These are phyloP conservation scores for Limnodromus scolopaceus DNA, from an alignment of 2,797 vertebrate genomes.

Conservation along the genomic window DNA sequence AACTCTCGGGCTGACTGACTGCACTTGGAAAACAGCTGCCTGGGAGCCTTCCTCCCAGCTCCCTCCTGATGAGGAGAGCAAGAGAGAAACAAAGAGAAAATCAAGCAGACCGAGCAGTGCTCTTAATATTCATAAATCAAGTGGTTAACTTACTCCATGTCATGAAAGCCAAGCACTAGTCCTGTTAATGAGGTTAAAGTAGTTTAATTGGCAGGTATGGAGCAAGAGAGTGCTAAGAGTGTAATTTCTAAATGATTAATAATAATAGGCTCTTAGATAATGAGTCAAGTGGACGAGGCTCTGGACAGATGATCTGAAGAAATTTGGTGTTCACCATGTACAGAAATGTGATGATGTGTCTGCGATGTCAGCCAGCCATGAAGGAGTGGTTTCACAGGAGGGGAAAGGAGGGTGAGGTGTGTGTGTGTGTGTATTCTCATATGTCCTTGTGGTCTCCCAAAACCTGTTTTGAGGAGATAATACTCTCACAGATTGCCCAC, in stretches of 20 bases:
- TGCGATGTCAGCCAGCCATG: neutral
- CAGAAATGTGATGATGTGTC: neutral
- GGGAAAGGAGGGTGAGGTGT: neutral
- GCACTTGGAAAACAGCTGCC: neutral
- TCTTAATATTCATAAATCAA: slow-evolving; percentile 48
- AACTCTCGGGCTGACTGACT: slow-evolving; percentile 2
- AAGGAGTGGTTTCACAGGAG: neutral
- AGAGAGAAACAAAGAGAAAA: neutral
- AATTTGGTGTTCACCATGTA: neutral
- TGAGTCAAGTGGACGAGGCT: slow-evolving; percentile 24
- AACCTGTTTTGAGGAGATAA: neutral
- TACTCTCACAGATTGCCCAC: neutral
- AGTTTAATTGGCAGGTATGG: slow-evolving; percentile 51
- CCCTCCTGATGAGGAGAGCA: neutral
- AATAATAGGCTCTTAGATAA: slow-evolving; percentile 60
- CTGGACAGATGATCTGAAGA: slow-evolving; percentile 5
- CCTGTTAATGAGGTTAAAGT: slow-evolving; percentile 57
- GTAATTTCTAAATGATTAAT: slow-evolving; percentile 56
- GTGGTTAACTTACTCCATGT: slow-evolving; percentile 28
- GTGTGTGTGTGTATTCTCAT: neutral
- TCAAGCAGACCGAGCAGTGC: neutral
- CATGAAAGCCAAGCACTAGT: slow-evolving; percentile 37
- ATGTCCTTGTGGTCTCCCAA: neutral
- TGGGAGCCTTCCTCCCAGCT: neutral
- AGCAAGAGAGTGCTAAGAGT: slow-evolving; percentile 19